phyloP scores from a whole-genome alignment of 2,888 invertebrate species.

The Pachymerium ferrugineum region DNA sequence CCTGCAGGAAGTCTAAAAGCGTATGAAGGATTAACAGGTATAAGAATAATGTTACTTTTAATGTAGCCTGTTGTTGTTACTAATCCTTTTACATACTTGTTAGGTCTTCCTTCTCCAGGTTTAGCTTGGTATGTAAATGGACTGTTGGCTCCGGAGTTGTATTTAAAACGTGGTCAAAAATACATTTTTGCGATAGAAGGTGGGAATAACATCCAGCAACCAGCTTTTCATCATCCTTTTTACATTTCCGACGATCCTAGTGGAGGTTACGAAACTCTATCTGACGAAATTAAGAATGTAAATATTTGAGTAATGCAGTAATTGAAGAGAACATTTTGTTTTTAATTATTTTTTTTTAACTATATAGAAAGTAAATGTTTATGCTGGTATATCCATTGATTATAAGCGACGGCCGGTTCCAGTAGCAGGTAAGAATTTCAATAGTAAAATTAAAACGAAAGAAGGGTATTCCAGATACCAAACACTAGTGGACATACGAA shows the following conservation, averaged over 20 bases:
- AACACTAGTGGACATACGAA: no score
- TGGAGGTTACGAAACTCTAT: conserved; percentile 80
- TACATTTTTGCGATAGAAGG: conserved; percentile 83
- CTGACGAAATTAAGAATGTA: conserved; percentile 72
- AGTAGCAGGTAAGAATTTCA: conserved; percentile 22
- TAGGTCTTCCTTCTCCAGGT: conserved; percentile 88
- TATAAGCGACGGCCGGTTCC: conserved; percentile 28
- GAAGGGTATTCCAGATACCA: no score
- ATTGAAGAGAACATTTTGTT: neutral
- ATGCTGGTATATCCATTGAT: neutral
- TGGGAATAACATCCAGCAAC: conserved; percentile 67
- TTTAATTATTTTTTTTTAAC: neutral
- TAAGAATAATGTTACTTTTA: no score
- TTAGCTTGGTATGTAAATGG: conserved; percentile 92
- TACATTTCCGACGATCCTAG: conserved; percentile 80
- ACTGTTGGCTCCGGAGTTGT: conserved; percentile 77
- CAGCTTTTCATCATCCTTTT: conserved; percentile 85
- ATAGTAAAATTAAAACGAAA: no score
- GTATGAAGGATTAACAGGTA: conserved; percentile 65
- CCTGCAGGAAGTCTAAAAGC: conserved; percentile 83
- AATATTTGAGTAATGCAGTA: neutral
- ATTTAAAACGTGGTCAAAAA: conserved; percentile 75
- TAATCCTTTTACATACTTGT: conserved; percentile 34
- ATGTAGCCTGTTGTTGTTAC: neutral
- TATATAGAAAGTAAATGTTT: conserved; percentile 32